These are phyloP conservation scores for Proctacanthus coquilletti DNA, from an alignment of 1,140 invertebrate genomes.

Conservation along the genomic window DNA sequence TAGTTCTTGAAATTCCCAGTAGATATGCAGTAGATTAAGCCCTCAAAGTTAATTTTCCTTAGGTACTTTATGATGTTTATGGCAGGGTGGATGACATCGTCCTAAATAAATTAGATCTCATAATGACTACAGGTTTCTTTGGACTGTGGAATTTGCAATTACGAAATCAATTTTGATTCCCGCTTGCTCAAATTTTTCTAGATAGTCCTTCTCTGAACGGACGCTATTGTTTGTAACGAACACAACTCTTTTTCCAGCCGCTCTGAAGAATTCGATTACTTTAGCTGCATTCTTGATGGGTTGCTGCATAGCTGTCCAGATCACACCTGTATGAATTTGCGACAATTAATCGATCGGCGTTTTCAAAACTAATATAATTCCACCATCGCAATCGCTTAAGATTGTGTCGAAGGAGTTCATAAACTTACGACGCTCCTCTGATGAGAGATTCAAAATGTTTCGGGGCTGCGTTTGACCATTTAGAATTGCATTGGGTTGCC, in stretches of 20 bases:
- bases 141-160: constrained; percentile 10
- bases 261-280: constrained; percentile 34
- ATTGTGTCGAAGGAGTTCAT: constrained; percentile 31
- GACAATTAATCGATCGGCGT: background rate
- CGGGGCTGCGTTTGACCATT: background rate
- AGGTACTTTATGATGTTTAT: constrained; percentile 30
- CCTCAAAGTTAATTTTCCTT: constrained; percentile 29
- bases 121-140: no score
- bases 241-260: constrained; percentile 47
- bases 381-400: constrained; percentile 33
- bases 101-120: constrained; percentile 12
- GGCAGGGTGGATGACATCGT: constrained; percentile 29
- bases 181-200: constrained; percentile 16
- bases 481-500: background rate
- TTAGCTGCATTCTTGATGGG: constrained; percentile 34
- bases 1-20: constrained; percentile 16
- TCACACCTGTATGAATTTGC: constrained; percentile 34
- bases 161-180: constrained; percentile 30
- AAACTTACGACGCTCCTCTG: constrained; percentile 19
- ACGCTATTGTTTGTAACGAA: constrained; percentile 58
- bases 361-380: background rate
- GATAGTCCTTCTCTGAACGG: constrained; percentile 22
- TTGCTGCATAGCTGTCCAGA: constrained; percentile 32
- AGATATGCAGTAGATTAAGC: constrained; percentile 30
- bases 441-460: constrained; percentile 14